Evolutionary conservation across 2,113 vertebrate species (phyloP), one percentile per base, ranked within the genome.

Genomic region (Bombycilla garrulus): DNA sequence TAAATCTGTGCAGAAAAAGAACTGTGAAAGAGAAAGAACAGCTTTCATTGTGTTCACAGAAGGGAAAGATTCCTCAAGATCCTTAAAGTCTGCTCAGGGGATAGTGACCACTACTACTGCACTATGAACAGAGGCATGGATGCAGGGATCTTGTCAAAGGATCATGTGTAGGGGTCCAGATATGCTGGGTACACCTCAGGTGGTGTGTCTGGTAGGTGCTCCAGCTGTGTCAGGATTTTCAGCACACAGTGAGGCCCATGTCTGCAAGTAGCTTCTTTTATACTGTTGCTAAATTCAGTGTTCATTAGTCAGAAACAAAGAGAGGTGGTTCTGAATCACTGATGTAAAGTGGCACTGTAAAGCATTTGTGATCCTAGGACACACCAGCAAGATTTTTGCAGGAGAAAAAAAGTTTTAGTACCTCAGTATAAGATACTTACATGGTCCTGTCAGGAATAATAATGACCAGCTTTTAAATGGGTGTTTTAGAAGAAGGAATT

Each of bases 221-320:
- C 31, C 38, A 29, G 38, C 65, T 66, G 38, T 28, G 29, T 9
- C 83, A 89, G 58, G 42, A 54, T 53, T 67, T 77, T 53, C 47
- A 72, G 28, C n/a, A 33, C 26, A 36, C 18, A n/a, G 11, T 1
- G 0, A 38, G 65, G 20, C 44, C 56, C 35, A 51, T 5, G 1
- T 51, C 84, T 74, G 29, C 44, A 81, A 66, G 42, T 2, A 67
- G 5, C 23, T 81, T 33, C 35, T 74, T 76, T 74, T 45, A 50
- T 26, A 35, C 12, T 58, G 29, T 35, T 66, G 64, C 51, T 78
- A 78, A 86, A 84, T 70, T 78, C 23, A 24, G 35, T 24, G 65
- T 60, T 81, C 33, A 14, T 71, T 89, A 71, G 23, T 56, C 56
- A 81, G 86, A 84, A 88, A 38, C 14, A 42, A 54, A 53, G 53